These are phyloP conservation scores for Peucedramus taeniatus DNA, from an alignment of 2,113 vertebrate genomes.

Conservation along the genomic window DNA sequence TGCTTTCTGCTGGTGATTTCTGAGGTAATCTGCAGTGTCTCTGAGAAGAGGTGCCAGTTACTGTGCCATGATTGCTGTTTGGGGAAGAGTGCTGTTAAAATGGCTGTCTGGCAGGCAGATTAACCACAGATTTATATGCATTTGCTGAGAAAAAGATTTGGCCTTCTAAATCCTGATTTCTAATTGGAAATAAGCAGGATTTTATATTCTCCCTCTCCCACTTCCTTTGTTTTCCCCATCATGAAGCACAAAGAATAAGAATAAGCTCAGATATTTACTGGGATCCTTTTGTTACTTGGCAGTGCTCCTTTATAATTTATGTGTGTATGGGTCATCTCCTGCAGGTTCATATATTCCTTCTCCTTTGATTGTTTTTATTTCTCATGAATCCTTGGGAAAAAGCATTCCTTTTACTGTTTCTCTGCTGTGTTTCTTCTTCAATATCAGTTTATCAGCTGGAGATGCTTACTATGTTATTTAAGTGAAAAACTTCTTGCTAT, in stretches of 20 bases:
- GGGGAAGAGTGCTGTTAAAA: background rate
- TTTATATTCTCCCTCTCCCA: accelerated
- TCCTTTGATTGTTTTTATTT: background rate
- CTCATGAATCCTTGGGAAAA: background rate
- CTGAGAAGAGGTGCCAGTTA: background rate
- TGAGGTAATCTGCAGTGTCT: background rate
- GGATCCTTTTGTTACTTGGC: background rate
- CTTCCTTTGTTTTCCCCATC: no score
- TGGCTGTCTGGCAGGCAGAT: background rate
- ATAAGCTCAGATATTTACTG: background rate
- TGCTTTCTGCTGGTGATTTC: background rate
- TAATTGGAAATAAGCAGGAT: background rate
- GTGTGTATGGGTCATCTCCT: background rate
- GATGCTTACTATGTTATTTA: background rate
- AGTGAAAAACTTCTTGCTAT: background rate
- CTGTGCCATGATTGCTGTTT: background rate
- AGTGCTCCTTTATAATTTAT: background rate
- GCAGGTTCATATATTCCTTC: background rate
- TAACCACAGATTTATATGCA: background rate
- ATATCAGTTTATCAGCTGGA: background rate
- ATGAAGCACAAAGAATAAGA: background rate
- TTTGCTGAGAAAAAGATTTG: background rate
- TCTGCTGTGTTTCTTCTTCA: background rate
- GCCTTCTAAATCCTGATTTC: background rate
- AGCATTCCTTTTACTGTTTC: background rate